A percentile compares a stretch with the other conserved stretches of the same genome.
Conservation (phyloP, 2,888 invertebrate genomes). For the Diadegma fenestrale region DNA sequence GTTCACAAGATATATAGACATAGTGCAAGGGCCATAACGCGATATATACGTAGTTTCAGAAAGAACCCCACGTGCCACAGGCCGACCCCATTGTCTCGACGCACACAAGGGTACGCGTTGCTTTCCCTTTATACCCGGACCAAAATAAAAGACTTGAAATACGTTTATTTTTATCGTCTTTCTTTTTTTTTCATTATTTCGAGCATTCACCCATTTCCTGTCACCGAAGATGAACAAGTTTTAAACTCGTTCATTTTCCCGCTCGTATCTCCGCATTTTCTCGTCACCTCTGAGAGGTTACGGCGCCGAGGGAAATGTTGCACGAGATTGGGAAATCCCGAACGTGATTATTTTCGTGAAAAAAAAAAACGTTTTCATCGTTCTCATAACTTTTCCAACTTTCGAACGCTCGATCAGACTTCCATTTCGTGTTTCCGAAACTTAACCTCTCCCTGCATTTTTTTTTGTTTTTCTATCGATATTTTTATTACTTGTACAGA, state of each 20-base stretch:
- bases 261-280: background rate
- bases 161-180: background rate
- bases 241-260: background rate
- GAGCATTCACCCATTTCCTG: background rate
- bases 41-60: conserved; percentile 9
- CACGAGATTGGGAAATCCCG: background rate
- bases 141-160: conserved; percentile 3
- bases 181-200: background rate
- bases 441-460: background rate
- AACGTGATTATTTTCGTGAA: background rate
- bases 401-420: background rate
- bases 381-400: background rate
- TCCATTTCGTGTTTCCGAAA: background rate
- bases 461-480: background rate
- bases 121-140: conserved; percentile 6
- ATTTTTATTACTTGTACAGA: background rate
- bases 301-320: background rate
- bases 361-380: background rate
- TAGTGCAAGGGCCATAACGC: background rate
- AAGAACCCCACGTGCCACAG: conserved; percentile 59
- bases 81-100: conserved; percentile 65
- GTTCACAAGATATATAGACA: background rate
- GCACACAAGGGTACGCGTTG: conserved; percentile 41
- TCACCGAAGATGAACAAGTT: background rate
- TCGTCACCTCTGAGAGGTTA: background rate